Percentiles rank a stretch among this genome's conserved stretches.
phyloP scores from a whole-genome alignment of 2,888 invertebrate genomes.

The Epirrhoe alternata region DNA sequence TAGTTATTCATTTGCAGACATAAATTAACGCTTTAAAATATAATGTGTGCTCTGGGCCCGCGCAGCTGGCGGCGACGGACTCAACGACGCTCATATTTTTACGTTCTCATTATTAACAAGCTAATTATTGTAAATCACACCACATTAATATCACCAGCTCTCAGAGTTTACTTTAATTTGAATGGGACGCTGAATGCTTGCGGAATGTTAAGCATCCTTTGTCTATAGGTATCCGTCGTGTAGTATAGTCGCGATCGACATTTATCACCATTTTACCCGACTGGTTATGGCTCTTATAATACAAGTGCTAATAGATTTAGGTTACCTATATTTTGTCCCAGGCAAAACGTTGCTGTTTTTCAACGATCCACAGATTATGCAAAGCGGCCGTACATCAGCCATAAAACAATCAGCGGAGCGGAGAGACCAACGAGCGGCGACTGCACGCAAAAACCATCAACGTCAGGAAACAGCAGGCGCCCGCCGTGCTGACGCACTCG shows the following conservation, averaged over 20 bases:
- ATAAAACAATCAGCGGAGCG: constrained; percentile 14
- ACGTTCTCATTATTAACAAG: background rate
- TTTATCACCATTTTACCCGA: too few relatives aligned
- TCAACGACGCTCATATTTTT: background rate
- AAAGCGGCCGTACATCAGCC: constrained; percentile 3
- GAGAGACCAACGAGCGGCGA: constrained; percentile 19
- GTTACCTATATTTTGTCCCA: background rate
- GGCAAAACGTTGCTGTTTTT: background rate
- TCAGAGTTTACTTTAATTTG: background rate
- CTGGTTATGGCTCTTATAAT: background rate
- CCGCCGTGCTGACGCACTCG: background rate
- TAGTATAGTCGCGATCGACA: too few relatives aligned
- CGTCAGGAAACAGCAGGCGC: constrained; percentile 4
- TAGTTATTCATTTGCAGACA: too few relatives aligned
- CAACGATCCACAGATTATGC: background rate
- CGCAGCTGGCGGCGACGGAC: too few relatives aligned
- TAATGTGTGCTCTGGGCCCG: background rate
- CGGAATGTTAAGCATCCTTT: background rate
- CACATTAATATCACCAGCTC: background rate
- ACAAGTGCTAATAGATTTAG: background rate
- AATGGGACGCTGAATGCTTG: background rate
- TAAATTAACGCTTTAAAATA: too few relatives aligned
- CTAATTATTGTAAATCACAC: too few relatives aligned
- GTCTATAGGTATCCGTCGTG: too few relatives aligned
- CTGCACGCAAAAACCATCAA: constrained; percentile 14